Conservation (phyloP, 2,797 vertebrate genomes). For the Labeo calbasu region DNA sequence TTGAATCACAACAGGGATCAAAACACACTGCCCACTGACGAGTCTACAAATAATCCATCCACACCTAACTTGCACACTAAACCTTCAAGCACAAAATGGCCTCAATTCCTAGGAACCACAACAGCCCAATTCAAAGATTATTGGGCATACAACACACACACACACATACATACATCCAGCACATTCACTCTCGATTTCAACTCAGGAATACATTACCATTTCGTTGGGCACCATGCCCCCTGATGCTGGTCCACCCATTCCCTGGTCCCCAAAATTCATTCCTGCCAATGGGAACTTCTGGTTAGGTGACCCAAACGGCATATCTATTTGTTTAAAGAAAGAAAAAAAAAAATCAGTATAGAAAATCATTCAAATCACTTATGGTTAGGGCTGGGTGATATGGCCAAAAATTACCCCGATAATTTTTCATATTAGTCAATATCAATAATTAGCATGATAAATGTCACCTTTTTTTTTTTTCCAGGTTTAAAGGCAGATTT, state of each 20-base stretch:
- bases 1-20: background rate
- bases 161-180: conserved; percentile 31
- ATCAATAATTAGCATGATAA: no score
- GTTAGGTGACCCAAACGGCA: conserved; percentile 85
- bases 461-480: no score
- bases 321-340: conserved; percentile 64
- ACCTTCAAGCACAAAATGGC: background rate
- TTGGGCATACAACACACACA: background rate
- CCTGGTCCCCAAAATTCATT: conserved; percentile 92
- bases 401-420: no score
- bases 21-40: conserved; percentile 4
- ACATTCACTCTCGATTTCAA: conserved; percentile 63
- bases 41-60: background rate
- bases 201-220: conserved; percentile 96
- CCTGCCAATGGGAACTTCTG: conserved; percentile 92
- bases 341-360: background rate
- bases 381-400: no score
- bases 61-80: background rate
- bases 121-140: background rate
- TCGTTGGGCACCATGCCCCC: conserved; percentile 89
- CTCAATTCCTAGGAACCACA: background rate
- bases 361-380: no score
- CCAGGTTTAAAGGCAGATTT: no score
- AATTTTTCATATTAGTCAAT: no score
- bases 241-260: conserved; percentile 85